phyloP scores from a whole-genome alignment of 2,888 invertebrate species.

The Drosophila anomelani region DNA sequence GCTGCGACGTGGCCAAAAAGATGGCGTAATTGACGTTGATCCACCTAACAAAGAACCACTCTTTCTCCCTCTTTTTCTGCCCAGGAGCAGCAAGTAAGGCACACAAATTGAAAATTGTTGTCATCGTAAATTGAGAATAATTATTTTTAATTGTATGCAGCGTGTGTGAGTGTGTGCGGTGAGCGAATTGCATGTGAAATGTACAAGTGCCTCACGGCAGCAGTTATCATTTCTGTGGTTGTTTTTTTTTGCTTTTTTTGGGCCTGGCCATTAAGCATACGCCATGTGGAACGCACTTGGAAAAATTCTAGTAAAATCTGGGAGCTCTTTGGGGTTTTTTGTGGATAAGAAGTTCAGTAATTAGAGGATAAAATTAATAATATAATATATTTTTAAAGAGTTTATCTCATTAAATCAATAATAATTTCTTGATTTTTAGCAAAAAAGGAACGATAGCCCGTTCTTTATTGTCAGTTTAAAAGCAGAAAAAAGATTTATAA shows the following conservation, averaged over 20 bases:
- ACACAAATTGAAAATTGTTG: conserved; percentile 78
- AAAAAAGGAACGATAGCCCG: too few relatives aligned
- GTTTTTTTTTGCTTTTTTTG: not conserved
- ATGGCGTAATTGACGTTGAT: conserved; percentile 67
- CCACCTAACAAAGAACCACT: conserved; percentile 22
- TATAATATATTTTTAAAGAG: not conserved
- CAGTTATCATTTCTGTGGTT: not conserved
- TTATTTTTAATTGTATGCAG: conserved; percentile 76
- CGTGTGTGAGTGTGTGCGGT: conserved; percentile 21
- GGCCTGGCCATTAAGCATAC: conserved; percentile 56
- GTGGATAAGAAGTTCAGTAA: too few relatives aligned
- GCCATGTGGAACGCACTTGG: conserved; percentile 32
- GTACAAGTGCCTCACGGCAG: conserved; percentile 28
- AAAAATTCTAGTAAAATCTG: not conserved
- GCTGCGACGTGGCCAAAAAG: conserved; percentile 47
- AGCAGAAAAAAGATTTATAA: too few relatives aligned
- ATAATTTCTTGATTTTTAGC: not conserved
- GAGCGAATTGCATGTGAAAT: conserved; percentile 68
- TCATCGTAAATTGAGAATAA: conserved; percentile 77
- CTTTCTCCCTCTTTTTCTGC: not conserved
- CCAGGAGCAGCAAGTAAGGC: conserved; percentile 49
- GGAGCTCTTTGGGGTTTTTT: too few relatives aligned
- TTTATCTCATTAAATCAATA: not conserved
- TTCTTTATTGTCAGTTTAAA: too few relatives aligned
- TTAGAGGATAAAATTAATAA: not conserved